A percentile compares a stretch with the other conserved stretches of the same genome.
phyloP scores from a whole-genome alignment of 2,113 vertebrate genomes.

The Larimichthys crocea region DNA sequence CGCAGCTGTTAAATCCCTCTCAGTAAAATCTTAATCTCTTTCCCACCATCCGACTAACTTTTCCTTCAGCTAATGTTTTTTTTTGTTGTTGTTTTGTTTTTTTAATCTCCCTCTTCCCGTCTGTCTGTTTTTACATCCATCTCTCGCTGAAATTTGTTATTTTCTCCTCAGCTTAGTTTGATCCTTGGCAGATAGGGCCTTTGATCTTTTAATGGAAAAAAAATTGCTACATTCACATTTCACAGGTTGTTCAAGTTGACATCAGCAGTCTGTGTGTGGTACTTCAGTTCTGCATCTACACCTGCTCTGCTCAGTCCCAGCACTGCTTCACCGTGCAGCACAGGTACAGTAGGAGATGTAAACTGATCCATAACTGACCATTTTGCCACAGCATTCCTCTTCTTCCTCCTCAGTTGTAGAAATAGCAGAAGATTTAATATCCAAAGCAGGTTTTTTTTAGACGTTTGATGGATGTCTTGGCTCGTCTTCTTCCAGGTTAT shows the following conservation, averaged over 20 bases:
- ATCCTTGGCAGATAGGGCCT: slow-evolving; percentile 78
- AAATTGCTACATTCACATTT: slow-evolving; percentile 90
- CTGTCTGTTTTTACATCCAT: slow-evolving; percentile 66
- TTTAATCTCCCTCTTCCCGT: slow-evolving; percentile 52
- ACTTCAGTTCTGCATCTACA: slow-evolving; percentile 48
- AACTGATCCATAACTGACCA: slow-evolving; percentile 60
- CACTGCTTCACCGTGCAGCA: slow-evolving; percentile 48
- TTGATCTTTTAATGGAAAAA: slow-evolving; percentile 84
- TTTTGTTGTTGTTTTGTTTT: slow-evolving; percentile 42
- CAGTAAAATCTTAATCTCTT: slow-evolving; percentile 63
- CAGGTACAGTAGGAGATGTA: slow-evolving; percentile 59
- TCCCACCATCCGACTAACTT: slow-evolving; percentile 54
- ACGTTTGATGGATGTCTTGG: slow-evolving; percentile 59
- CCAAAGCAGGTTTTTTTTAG: slow-evolving; percentile 58
- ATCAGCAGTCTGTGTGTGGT: slow-evolving; percentile 79
- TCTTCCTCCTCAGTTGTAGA: slow-evolving; percentile 62
- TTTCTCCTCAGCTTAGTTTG: slow-evolving; percentile 74
- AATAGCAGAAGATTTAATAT: slow-evolving; percentile 70
- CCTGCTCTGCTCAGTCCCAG: slow-evolving; percentile 48
- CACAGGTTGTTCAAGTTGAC: slow-evolving; percentile 87
- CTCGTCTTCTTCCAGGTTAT: slow-evolving; percentile 47
- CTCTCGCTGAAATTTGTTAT: slow-evolving; percentile 70
- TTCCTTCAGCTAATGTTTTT: slow-evolving; percentile 63
- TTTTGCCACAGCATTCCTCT: slow-evolving; percentile 55
- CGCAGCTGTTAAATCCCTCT: slow-evolving; percentile 67